Evolutionary conservation across 2,113 vertebrate species (phyloP).

Genomic region (Tenebrosternarchus preto): DNA sequence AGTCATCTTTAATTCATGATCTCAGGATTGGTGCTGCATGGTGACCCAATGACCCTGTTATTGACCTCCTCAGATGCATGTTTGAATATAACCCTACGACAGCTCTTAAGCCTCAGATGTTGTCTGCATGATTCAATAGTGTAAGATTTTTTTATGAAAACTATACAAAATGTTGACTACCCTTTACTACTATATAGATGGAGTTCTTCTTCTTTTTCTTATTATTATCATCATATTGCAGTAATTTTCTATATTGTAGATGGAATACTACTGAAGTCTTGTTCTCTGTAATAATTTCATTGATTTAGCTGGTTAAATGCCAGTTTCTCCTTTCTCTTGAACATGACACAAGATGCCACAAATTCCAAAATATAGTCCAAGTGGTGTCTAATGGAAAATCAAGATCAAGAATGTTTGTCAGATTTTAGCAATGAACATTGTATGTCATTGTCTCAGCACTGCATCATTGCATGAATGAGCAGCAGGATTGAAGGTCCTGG

Average conservation of each 20-base stretch:
- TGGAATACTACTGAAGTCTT: too few species aligned
- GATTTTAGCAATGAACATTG: neutral
- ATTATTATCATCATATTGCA: too few species aligned
- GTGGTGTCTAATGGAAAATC: neutral
- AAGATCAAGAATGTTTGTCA: neutral
- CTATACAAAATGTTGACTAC: too few species aligned
- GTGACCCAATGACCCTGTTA: conserved; percentile 22
- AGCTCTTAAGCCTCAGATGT: neutral
- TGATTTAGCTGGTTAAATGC: neutral
- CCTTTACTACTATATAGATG: too few species aligned
- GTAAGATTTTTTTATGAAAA: neutral
- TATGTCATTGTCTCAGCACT: too few species aligned
- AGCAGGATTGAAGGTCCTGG: too few species aligned
- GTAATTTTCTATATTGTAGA: too few species aligned
- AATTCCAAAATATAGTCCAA: neutral
- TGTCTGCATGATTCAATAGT: neutral
- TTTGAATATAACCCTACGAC: neutral
- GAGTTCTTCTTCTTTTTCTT: too few species aligned
- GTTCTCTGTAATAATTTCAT: too few species aligned
- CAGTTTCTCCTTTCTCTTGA: too few species aligned
- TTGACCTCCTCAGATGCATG: neutral
- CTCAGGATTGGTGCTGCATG: neutral
- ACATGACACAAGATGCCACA: neutral
- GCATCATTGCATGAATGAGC: too few species aligned
- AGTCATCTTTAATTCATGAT: conserved; percentile 42